Evolutionary conservation across 1,140 invertebrate genomes (phyloP), one percentile per base, ranked within the genome.

Genomic region (Caenorhabditis tropicalis): DNA sequence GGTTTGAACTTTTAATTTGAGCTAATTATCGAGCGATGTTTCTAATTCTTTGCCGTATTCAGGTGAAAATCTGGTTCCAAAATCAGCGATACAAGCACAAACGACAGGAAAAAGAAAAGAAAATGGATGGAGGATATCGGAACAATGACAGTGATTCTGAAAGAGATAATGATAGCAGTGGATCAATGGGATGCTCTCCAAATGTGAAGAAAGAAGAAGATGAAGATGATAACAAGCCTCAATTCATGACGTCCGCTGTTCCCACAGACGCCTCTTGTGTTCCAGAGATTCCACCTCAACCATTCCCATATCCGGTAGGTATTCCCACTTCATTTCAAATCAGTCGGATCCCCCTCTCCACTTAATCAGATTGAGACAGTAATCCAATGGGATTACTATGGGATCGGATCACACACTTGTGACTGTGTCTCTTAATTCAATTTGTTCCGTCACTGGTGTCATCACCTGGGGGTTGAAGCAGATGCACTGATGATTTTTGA

Each of bases 11-110:
- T 46, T 65, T 79, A 33, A 43, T 51, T 43, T 53, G 29, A 43
- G 81, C 36, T 36, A 58, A 82, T 82, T 29, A 33, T 27, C 9
- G 7, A 74, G 24, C 16, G 29, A 19, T 27, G 39, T 51, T 53
- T 39, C 51, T 81, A 31, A 81, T 39, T 51, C 29, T 79, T n/a
- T 51, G 51, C 46, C 51, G 46, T 85, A 51, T 85, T 46, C 58
- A 85, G 83, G 83, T 85, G 43, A 85, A 85, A 53, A 85, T 85
- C 51, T 85, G 83, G 83, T 85, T 85, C 79, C 83, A 85, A 81
- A 85, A 85, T 51, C 83, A 85, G 48, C 51, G 83, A 2, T 85
- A 85, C 83, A 85, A 85, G 74, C 53, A 60, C 53, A 85, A 85
- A 39, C 33, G 79, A 39, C 74, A 81, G n/a, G 49, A 70, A 56